Conservation (phyloP, 2,797 vertebrate genomes). For the Pogoniulus pusillus region DNA sequence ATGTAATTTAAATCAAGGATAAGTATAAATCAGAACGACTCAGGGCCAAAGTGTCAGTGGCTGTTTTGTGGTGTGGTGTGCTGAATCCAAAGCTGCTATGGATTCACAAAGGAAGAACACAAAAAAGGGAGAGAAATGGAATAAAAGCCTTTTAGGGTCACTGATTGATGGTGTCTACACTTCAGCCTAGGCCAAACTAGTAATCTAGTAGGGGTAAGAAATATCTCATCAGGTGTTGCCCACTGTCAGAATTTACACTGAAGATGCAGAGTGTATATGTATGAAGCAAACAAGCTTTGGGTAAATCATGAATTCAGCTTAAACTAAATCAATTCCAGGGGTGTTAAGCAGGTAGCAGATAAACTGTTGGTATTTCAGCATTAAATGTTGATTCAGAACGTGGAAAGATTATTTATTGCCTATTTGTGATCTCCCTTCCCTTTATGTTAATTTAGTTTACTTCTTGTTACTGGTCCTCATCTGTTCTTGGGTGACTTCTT, state of each 20-base stretch:
- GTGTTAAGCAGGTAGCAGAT: neutral
- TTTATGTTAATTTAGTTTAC: too few relatives aligned
- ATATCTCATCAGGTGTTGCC: neutral
- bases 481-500: too few relatives aligned
- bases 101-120: neutral
- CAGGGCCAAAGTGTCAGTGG: neutral
- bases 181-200: neutral
- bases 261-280: neutral
- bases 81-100: neutral
- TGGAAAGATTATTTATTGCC: neutral
- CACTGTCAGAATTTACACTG: neutral
- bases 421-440: neutral
- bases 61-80: neutral
- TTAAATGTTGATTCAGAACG: neutral
- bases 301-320: neutral
- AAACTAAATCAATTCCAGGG: neutral
- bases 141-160: neutral
- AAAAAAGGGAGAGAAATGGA: slow-evolving; percentile 1
- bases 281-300: neutral
- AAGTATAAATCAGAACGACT: slow-evolving; percentile 25
- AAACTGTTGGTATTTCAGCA: neutral
- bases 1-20: neutral
- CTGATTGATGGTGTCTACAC: neutral
- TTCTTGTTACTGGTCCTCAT: too few relatives aligned
- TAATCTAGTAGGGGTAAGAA: neutral